Percentiles rank a stretch among this genome's conserved stretches.
phyloP scores from a whole-genome alignment of 2,797 vertebrate species.

The Myripristis murdjan region DNA sequence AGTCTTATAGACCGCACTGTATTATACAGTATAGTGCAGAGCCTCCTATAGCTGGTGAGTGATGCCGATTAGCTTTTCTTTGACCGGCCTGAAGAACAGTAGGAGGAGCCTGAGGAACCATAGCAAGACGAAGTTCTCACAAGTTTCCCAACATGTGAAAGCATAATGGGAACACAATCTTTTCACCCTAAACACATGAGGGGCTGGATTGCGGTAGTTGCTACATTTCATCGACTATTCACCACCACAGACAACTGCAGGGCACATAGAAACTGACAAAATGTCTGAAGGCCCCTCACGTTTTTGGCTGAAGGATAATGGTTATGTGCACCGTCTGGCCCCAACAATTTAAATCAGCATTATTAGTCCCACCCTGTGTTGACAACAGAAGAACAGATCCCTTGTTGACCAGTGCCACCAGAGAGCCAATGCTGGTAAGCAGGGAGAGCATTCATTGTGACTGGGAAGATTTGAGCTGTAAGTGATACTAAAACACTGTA shows the following conservation, averaged over 20 bases:
- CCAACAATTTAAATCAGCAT: conserved; percentile 53
- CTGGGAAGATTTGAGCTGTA: conserved; percentile 63
- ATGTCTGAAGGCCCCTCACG: conserved; percentile 11
- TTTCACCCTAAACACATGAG: conserved; percentile 13
- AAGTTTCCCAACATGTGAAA: conserved; percentile 30
- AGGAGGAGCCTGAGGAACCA: background rate
- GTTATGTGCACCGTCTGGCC: conserved; percentile 41
- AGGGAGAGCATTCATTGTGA: conserved; percentile 48
- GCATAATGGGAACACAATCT: background rate
- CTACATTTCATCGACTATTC: conserved; percentile 30
- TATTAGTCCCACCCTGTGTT: conserved; percentile 48
- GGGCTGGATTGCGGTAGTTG: background rate
- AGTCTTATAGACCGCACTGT: conserved; percentile 19
- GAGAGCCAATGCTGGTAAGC: conserved; percentile 19
- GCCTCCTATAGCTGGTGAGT: conserved; percentile 15
- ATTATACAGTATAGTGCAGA: background rate
- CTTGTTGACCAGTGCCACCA: conserved; percentile 53
- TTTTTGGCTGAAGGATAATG: conserved; percentile 48
- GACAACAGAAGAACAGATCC: conserved; percentile 66
- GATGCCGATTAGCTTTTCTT: conserved; percentile 30
- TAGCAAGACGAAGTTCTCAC: background rate
- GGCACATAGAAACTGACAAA: conserved; percentile 9
- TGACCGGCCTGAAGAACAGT: conserved; percentile 32
- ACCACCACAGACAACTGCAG: background rate
- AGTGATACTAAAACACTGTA: conserved; percentile 58